These are phyloP conservation scores for Drosophila subsilvestris DNA, from an alignment of 2,888 invertebrate species.

Conservation along the genomic window DNA sequence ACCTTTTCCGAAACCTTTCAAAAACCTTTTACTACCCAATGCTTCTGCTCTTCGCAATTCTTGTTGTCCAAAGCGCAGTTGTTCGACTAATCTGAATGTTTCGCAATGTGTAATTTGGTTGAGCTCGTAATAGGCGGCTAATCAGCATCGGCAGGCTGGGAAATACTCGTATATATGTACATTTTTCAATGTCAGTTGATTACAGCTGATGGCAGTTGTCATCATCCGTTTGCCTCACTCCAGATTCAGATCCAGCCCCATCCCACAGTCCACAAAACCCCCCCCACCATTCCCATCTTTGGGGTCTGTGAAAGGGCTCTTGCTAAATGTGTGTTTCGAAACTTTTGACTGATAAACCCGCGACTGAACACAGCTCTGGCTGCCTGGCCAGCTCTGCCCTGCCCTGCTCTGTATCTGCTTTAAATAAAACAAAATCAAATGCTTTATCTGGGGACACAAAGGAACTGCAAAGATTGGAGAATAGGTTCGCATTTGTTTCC, in stretches of 20 bases:
- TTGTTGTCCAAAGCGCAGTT: neutral
- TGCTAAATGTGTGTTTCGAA: slow-evolving; percentile 54
- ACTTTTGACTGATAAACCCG: slow-evolving; percentile 50
- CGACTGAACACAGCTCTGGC: slow-evolving; percentile 1
- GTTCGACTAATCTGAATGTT: neutral
- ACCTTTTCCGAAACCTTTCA: too few relatives aligned
- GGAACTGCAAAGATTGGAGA: neutral
- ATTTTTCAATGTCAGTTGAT: neutral
- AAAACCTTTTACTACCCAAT: neutral
- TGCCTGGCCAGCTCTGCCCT: neutral
- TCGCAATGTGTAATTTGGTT: neutral
- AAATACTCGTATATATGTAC: neutral
- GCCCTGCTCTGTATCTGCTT: neutral
- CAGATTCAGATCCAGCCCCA: neutral
- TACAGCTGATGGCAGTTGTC: neutral
- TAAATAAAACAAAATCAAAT: neutral
- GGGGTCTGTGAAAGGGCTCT: slow-evolving; percentile 6
- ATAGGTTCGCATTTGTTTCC: neutral
- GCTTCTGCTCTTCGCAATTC: neutral
- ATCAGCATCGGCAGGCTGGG: neutral
- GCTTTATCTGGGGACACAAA: neutral
- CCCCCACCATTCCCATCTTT: too few relatives aligned
- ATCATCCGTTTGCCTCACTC: too few relatives aligned
- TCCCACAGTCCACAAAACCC: too few relatives aligned
- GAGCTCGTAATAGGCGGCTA: neutral